Conservation (phyloP, 2,113 vertebrate species). For the Orcinus orca region DNA sequence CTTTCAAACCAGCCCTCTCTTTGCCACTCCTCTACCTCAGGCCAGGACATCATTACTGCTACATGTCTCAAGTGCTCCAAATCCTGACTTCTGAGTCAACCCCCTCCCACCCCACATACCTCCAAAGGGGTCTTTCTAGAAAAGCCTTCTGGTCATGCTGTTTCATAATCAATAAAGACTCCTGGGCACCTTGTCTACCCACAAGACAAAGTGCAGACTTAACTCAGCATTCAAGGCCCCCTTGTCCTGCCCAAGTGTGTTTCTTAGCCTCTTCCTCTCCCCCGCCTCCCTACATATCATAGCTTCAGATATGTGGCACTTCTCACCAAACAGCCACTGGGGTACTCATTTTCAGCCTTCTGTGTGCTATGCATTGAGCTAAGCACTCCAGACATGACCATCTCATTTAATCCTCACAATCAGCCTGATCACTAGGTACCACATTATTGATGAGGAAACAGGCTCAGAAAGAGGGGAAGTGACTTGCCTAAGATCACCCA, state of each 20-base stretch:
- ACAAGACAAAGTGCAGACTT: background rate
- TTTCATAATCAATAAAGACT: background rate
- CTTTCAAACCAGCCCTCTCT: background rate
- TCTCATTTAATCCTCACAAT: background rate
- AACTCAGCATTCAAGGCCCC: background rate
- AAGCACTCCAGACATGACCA: background rate
- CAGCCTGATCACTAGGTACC: background rate
- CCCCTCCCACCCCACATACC: background rate
- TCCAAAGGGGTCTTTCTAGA: background rate
- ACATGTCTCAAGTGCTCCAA: background rate
- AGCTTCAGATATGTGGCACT: background rate
- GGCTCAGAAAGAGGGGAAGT: background rate
- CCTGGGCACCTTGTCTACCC: background rate
- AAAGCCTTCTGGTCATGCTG: background rate
- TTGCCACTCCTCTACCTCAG: background rate
- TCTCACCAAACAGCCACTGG: background rate
- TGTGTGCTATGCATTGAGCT: background rate
- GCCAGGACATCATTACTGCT: background rate
- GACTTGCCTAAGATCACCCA: background rate
- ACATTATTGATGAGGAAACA: background rate
- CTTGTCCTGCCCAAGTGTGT: background rate
- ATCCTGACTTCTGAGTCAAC: background rate
- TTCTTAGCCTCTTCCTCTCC: background rate
- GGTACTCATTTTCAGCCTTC: background rate
- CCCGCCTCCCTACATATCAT: rapidly evolving